Evolutionary conservation across 2,797 vertebrate genomes (phyloP).

Genomic region (Siniperca scherzeri): DNA sequence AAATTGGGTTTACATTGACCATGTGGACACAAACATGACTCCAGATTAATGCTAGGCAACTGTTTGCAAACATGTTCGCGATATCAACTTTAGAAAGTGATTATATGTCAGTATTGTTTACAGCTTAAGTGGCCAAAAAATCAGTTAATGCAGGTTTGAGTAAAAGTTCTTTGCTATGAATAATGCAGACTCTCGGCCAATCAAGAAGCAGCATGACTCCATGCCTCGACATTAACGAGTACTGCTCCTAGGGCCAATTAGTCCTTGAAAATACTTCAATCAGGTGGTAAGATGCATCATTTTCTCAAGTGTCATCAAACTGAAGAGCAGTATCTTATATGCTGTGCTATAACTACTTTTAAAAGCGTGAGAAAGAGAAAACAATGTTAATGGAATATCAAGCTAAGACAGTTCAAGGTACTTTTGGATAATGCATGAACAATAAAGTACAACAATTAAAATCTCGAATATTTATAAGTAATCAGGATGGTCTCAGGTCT

Average conservation of each 20-base stretch:
- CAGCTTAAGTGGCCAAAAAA: neutral
- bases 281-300: neutral
- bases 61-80: neutral
- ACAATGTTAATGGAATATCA: too few relatives aligned
- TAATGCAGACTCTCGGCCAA: neutral
- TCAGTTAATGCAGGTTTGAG: neutral
- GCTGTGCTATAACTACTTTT: neutral
- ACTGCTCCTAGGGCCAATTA: neutral
- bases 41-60: neutral
- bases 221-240: neutral
- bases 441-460: too few relatives aligned
- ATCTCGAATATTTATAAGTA: too few relatives aligned
- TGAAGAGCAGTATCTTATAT: neutral
- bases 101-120: neutral
- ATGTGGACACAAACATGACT: neutral
- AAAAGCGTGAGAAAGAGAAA: too few relatives aligned
- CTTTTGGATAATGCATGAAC: too few relatives aligned
- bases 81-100: neutral
- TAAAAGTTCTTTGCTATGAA: neutral
- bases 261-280: constrained; percentile 5
- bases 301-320: constrained; percentile 9
- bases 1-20: neutral
- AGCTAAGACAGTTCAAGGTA: too few relatives aligned
- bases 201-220: neutral
- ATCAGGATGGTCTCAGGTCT: neutral